Base-by-base conservation (phyloP, 2,797 vertebrate species). In the Takifugu ocellatus region DNA sequence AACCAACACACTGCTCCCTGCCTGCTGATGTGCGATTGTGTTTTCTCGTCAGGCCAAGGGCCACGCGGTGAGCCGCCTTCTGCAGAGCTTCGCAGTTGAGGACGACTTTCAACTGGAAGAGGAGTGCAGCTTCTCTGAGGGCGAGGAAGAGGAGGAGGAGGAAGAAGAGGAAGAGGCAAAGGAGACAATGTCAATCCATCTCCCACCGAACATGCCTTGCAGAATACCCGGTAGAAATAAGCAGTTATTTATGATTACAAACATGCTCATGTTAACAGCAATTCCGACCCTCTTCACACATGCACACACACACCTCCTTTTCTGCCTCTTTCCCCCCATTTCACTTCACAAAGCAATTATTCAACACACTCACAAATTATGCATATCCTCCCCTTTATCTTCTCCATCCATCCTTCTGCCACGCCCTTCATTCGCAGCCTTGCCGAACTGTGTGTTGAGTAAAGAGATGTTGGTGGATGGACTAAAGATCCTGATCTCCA, bases 101-200 rank as follows among this genome's bases (percentile, higher is more conserved):
- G 94, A 93, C 0, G 93, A 92, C 82, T 98, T 98, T 11, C 90
- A 83, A 51, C 90, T 98, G 33, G 93, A 94, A 0, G 92, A 94
- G 51, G 93, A 95, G 70, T 95, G 93, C 92, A 96, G 95, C 86
- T 96, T 97, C 79, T 97, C 95, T 0, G 96, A 97, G 59, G 94
- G 91, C 3, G 95, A 96, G 6, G 92, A 92, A 36, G 89, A 89
- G 10, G 88, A 86, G 51, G 72, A 81, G 4, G 78, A 84, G 2
- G 79, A 79, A 6, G 84, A 82, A 11, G 71, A 46, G 6, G 16
- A 46, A n/a, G 44, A 73, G 9, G 59, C 56, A 17, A 76, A 73
- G 43, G 77, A 83, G 15, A 81, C 77, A 54, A 70, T 59, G 39
- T 26, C 59, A 45, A 62, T 70, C 29, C 83, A 84, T 48, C 78